Base-by-base conservation (phyloP, 2,797 vertebrate species). In the Natrix natrix region DNA sequence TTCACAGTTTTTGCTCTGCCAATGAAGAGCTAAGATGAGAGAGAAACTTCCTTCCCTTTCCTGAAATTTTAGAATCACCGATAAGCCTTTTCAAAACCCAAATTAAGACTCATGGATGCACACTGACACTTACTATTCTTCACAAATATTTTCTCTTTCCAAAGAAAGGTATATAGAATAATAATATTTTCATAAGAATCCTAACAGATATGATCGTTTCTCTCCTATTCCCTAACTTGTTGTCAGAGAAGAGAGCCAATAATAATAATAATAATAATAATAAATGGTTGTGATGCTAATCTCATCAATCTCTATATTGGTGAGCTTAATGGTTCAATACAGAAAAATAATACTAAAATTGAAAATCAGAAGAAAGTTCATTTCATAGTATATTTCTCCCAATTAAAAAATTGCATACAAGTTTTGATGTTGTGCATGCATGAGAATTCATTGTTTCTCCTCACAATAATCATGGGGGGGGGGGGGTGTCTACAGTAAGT, bases 191-290 rank as follows among this genome's bases (percentile, higher is more conserved):
- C 59, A 69, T 55, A 95, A 95, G 0, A 92, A 91, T 66, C 93
- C 93, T 91, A 93, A 52, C 90, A 88, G 87, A 12, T 91, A 54
- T 11, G 87, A 78, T 83, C 91, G 37, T 87, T 94, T 94, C 86
- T 24, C 90, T 90, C 0, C 13, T 52, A 20, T 13, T 90, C 22
- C 54, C 20, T 92, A 92, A 95, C 96, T 93, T 96, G 93, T 96
- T 95, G 94, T 94, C 93, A 52, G 0, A 0, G 37, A 61, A 93
- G 13, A 8, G 2, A 93, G 48, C 24, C 32, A 37, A 37, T 37
- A 37, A 37, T 43, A 43, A 2, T 43, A 43, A 43, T 2, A 43
- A n/a, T 83, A 61, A 93, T 37, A 91, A n/a, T 86, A 61, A 93
- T 37, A 91, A 12, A 61, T 14, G 91, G 48, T 24, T 61, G 56